A percentile compares a stretch with the other conserved stretches of the same genome.
phyloP scores from a whole-genome alignment of 2,797 vertebrate species.

The Crocodylus rhombifer region DNA sequence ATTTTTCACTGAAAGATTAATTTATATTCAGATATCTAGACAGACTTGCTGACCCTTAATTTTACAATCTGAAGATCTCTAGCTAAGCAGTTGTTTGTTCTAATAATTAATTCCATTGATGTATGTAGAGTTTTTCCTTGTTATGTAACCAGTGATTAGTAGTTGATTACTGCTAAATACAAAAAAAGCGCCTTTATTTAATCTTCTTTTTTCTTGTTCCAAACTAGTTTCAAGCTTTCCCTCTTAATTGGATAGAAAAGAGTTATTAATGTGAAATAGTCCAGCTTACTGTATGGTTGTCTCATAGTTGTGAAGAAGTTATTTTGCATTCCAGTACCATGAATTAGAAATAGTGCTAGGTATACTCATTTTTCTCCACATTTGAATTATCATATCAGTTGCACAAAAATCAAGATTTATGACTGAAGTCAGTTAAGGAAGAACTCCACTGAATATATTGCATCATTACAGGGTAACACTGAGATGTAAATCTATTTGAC shows the following conservation, averaged over 20 bases:
- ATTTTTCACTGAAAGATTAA: background rate
- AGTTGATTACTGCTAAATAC: background rate
- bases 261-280: background rate
- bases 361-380: background rate
- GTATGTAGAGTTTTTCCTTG: background rate
- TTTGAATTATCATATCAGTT: background rate
- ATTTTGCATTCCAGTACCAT: background rate
- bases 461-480: background rate
- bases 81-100: background rate
- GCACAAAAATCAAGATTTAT: background rate
- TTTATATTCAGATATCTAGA: background rate
- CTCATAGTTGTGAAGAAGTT: background rate
- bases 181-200: background rate
- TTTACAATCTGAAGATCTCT: background rate
- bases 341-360: background rate
- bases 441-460: background rate
- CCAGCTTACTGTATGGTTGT: background rate
- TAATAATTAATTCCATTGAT: background rate
- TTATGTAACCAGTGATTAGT: background rate
- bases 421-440: background rate
- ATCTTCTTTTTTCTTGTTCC: background rate
- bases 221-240: too few relatives aligned
- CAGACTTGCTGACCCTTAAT: background rate
- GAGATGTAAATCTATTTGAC: background rate
- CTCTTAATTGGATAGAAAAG: background rate